Percentiles rank a stretch among this genome's conserved stretches.
Conservation (phyloP, 2,113 vertebrate genomes). For the Pseudolaguvia tuberculata region DNA sequence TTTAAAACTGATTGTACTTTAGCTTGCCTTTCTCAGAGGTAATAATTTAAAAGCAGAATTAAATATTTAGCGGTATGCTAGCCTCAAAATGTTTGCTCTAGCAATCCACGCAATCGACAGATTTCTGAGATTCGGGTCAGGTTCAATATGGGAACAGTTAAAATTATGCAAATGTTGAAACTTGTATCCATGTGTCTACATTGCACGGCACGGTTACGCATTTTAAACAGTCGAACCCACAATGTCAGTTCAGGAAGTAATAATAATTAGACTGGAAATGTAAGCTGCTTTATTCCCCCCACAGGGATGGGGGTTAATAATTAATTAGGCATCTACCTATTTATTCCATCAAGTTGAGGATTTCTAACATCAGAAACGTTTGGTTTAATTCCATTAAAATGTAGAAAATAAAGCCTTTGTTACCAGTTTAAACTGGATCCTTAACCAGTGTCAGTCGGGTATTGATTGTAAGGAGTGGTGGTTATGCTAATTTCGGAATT, state of each 20-base stretch:
- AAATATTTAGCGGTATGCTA: conserved; percentile 60
- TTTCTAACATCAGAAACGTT: conserved; percentile 20
- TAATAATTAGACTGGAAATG: background rate
- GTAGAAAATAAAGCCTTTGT: background rate
- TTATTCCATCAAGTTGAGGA: background rate
- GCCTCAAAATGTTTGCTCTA: conserved; percentile 60
- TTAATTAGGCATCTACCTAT: conserved; percentile 35
- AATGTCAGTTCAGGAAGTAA: background rate
- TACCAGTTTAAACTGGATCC: background rate
- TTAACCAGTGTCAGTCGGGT: background rate
- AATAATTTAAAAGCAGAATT: conserved; percentile 58
- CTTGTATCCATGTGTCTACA: background rate
- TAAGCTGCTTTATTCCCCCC: background rate
- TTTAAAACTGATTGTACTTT: conserved; percentile 55
- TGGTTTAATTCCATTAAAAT: background rate
- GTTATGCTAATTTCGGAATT: background rate
- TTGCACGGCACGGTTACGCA: background rate
- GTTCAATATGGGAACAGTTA: background rate
- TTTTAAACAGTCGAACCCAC: background rate
- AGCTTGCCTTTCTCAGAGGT: conserved; percentile 44
- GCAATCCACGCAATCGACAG: conserved; percentile 22
- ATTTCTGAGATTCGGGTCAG: conserved; percentile 9
- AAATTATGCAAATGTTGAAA: conserved; percentile 8
- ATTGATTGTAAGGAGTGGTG: background rate
- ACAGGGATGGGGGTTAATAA: conserved; percentile 31